Base-by-base conservation (phyloP, 2,888 invertebrate species). In the Microctonus hyperodae region DNA sequence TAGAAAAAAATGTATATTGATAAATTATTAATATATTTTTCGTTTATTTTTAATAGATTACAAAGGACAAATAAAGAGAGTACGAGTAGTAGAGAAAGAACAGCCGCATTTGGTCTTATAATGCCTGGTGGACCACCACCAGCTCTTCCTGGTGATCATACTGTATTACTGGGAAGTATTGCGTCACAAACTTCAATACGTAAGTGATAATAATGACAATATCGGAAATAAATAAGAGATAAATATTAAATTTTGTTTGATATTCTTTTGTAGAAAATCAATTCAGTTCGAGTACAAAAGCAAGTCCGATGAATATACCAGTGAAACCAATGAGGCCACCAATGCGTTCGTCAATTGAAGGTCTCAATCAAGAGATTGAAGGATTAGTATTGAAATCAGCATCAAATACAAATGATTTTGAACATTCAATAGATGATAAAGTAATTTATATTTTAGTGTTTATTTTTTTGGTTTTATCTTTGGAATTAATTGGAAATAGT, bases 281-380 rank as follows among this genome's bases (percentile, higher is more conserved):
- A 74, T 81, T 81, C 75, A 80, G 76, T 75, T 78, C 82, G 76
- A 82, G 79, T 80, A 84, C 85, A 74, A 86, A 86, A 83, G 87
- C 87, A 69, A 86, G 86, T 76, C 87, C 87, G 68, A 87, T 88
- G 73, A 86, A 86, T 80, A 88, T 88, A 79, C 88, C 88, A 64
- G 77, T 84, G 72, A 85, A 87, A 78, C 86, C 87, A 73, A 86
- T 87, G 86, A 88, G 86, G 76, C 87, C 92, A 77, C 91, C 92
- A 65, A 92, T 93, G 81, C 87, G 94, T 64, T 94, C 91, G 72
- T 94, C 94, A 51, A 92, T 94, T 13, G 95, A 95, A 84, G 94
- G 94, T 23, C 88, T 94, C 22, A 95, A 94, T 84, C 93, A 92
- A 83, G 94, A 94, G 85, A 93, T 95, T 70, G 94, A 94, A 84